Conservation (phyloP, 2,797 vertebrate species). For the Poeciliopsis turneri region DNA sequence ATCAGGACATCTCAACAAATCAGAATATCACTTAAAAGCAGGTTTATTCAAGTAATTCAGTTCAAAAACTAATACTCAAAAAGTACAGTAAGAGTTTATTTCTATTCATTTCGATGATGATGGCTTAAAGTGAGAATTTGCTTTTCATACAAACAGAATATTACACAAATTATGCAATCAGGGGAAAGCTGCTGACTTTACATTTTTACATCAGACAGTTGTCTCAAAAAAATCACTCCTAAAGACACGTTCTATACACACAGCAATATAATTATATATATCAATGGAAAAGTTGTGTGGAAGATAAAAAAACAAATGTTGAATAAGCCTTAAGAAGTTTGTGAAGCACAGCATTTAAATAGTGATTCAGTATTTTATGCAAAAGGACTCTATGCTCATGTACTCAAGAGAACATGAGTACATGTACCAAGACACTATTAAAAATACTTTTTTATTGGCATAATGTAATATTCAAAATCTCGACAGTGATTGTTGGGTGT, state of each 20-base stretch:
- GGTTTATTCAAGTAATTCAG: not conserved
- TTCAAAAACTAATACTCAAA: not conserved
- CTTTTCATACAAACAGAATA: not conserved
- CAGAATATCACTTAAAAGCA: not conserved
- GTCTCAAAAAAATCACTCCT: not conserved
- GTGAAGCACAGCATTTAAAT: not conserved
- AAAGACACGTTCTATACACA: not conserved
- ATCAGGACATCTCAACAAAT: slow-evolving; percentile 13
- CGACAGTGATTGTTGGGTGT: not conserved
- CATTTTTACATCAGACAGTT: not conserved
- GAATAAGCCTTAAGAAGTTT: not conserved
- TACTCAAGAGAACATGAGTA: not conserved
- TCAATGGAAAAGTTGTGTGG: not conserved
- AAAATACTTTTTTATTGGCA: not conserved
- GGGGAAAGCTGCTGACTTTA: not conserved
- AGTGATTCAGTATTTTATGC: not conserved
- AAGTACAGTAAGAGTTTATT: not conserved
- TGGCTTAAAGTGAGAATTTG: not conserved
- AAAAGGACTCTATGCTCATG: not conserved
- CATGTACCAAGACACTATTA: not conserved
- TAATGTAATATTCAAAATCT: not conserved
- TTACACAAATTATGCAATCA: not conserved
- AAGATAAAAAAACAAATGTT: not conserved
- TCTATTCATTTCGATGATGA: not conserved
- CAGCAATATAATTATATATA: not conserved